Evolutionary conservation across 92 coral and sea anemone species (phyloP).

Genomic region (Zoanthus gigantus): DNA sequence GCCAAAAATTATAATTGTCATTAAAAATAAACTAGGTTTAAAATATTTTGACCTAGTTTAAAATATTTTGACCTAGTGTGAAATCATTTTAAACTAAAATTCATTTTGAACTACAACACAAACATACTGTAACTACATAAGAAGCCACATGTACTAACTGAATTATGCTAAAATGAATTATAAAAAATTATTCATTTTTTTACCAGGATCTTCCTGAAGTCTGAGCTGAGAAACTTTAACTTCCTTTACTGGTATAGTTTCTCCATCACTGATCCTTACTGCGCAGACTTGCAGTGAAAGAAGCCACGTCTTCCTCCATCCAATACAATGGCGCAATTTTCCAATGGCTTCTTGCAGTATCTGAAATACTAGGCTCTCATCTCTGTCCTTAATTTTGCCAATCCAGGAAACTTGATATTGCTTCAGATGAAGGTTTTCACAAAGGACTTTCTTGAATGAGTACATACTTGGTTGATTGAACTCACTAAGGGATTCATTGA

Average conservation of each 20-base stretch:
- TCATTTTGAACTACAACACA: no score
- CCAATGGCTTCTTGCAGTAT: conserved; percentile 63
- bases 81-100: no score
- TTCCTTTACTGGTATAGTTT: conserved; percentile 63
- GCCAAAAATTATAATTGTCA: no score
- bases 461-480: conserved; percentile 55
- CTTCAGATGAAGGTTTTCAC: conserved; percentile 67
- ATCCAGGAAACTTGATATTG: conserved; percentile 68
- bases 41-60: no score
- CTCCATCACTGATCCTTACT: conserved; percentile 59
- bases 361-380: conserved; percentile 59
- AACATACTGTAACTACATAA: no score
- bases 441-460: conserved; percentile 65
- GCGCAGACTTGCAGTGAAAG: conserved; percentile 66
- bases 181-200: not conserved
- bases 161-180: no score
- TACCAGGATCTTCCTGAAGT: conserved; percentile 87
- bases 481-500: conserved; percentile 39
- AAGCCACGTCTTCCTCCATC: conserved; percentile 83
- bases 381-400: conserved; percentile 37
- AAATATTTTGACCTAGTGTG: no score
- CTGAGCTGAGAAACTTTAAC: conserved; percentile 79
- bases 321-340: conserved; percentile 74
- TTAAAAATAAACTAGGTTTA: no score
- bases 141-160: no score